Conservation (phyloP, 2,113 vertebrate genomes). For the Diphyllodes magnificus region DNA sequence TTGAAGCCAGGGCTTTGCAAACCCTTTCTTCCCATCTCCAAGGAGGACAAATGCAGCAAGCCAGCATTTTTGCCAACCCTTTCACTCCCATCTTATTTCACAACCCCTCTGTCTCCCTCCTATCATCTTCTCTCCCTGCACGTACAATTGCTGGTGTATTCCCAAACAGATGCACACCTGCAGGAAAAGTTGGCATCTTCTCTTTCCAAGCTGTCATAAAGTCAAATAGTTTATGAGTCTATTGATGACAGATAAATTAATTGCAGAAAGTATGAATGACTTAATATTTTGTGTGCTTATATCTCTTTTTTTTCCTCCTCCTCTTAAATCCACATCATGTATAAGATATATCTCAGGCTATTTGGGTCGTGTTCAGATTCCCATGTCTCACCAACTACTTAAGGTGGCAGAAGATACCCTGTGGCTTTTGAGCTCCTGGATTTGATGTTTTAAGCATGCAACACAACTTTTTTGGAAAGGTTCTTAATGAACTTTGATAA, state of each 20-base stretch:
- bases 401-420: neutral
- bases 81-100: slow-evolving; percentile 66
- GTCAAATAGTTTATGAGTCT: slow-evolving; percentile 69
- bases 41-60: neutral
- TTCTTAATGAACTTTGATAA: neutral
- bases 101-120: slow-evolving; percentile 49
- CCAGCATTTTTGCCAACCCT: slow-evolving; percentile 55
- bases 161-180: slow-evolving; percentile 75
- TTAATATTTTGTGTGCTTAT: slow-evolving; percentile 78
- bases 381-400: neutral
- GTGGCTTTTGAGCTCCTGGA: neutral
- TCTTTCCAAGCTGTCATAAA: slow-evolving; percentile 69
- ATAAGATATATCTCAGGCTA: slow-evolving; percentile 61
- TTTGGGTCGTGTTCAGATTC: slow-evolving; percentile 7
- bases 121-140: slow-evolving; percentile 59
- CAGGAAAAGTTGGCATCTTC: slow-evolving; percentile 67
- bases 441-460: neutral
- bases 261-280: slow-evolving; percentile 73
- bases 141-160: slow-evolving; percentile 53
- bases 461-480: neutral
- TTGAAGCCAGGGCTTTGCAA: neutral
- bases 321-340: slow-evolving; percentile 26
- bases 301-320: neutral
- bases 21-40: neutral
- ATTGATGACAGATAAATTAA: slow-evolving; percentile 81